These are phyloP conservation scores for Cotesia typhae DNA, from an alignment of 1,140 invertebrate species.

Conservation along the genomic window DNA sequence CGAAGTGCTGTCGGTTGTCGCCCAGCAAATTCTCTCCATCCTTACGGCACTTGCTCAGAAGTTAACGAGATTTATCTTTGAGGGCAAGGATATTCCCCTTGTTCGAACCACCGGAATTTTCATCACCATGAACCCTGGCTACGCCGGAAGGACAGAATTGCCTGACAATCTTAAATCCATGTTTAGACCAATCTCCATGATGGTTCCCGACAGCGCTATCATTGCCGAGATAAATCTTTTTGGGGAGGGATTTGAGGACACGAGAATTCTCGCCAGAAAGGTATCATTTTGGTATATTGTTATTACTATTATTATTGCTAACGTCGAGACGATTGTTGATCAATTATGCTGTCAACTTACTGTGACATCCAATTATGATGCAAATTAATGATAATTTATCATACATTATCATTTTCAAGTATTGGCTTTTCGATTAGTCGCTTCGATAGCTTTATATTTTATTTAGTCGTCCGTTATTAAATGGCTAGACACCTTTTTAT, in stretches of 20 bases:
- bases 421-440: too few species aligned
- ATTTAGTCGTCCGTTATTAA: too few species aligned
- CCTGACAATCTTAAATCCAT: constrained; percentile 93
- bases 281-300: constrained; percentile 50
- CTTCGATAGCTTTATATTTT: too few species aligned
- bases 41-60: constrained; percentile 75
- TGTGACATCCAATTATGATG: too few species aligned
- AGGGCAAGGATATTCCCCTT: constrained; percentile 78
- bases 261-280: constrained; percentile 81
- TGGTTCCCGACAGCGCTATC: constrained; percentile 88
- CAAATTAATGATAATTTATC: not conserved
- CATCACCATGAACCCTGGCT: constrained; percentile 94
- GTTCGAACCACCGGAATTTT: constrained; percentile 84
- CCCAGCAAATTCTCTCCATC: constrained; percentile 81
- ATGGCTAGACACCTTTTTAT: too few species aligned
- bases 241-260: constrained; percentile 86
- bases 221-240: constrained; percentile 91
- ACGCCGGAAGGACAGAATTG: constrained; percentile 87
- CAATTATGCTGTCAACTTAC: too few species aligned
- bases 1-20: constrained; percentile 65
- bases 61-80: constrained; percentile 78
- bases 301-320: not conserved
- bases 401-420: not conserved
- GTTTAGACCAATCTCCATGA: constrained; percentile 95
- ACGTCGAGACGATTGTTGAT: too few species aligned